These are phyloP conservation scores for Ophion ellenae DNA, from an alignment of 2,888 invertebrate genomes.

Conservation along the genomic window DNA sequence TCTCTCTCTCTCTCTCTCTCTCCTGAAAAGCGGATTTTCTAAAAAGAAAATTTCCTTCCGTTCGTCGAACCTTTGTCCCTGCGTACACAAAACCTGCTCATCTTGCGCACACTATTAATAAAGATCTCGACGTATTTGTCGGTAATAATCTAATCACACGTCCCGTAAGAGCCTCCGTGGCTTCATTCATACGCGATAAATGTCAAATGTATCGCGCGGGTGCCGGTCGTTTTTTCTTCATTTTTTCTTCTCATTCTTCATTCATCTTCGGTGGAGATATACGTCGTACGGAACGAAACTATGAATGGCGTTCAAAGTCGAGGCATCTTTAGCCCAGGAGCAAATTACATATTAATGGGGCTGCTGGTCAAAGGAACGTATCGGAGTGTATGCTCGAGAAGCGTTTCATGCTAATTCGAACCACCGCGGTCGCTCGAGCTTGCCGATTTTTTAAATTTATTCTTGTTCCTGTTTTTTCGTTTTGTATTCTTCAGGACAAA, in stretches of 20 bases:
- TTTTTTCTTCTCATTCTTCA: slow-evolving; percentile 33
- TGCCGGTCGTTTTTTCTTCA: slow-evolving; percentile 20
- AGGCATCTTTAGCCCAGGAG: slow-evolving; percentile 18
- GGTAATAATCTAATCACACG: slow-evolving; percentile 49
- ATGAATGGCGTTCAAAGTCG: slow-evolving; percentile 50
- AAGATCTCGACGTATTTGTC: slow-evolving; percentile 54
- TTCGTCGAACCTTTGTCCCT: slow-evolving; percentile 18
- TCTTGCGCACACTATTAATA: slow-evolving; percentile 49
- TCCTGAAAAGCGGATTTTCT: slow-evolving; percentile 20
- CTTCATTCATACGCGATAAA: slow-evolving; percentile 57
- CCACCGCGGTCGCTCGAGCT: neutral
- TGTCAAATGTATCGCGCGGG: slow-evolving; percentile 52
- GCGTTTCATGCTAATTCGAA: slow-evolving; percentile 16
- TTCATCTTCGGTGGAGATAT: slow-evolving; percentile 36
- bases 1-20: neutral
- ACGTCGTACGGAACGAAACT: slow-evolving; percentile 9
- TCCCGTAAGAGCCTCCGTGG: slow-evolving; percentile 7
- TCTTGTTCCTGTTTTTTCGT: neutral
- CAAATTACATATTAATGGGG: slow-evolving; percentile 43
- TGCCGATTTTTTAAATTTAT: neutral
- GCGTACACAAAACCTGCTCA: neutral
- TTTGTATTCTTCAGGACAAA: neutral
- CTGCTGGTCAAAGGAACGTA: slow-evolving; percentile 2
- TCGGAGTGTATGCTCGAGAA: neutral
- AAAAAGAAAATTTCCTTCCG: slow-evolving; percentile 53